Percentiles rank a stretch among this genome's conserved stretches.
Evolutionary conservation across 2,888 invertebrate species (phyloP).

Genomic region (Rhyacophila evoluta): DNA sequence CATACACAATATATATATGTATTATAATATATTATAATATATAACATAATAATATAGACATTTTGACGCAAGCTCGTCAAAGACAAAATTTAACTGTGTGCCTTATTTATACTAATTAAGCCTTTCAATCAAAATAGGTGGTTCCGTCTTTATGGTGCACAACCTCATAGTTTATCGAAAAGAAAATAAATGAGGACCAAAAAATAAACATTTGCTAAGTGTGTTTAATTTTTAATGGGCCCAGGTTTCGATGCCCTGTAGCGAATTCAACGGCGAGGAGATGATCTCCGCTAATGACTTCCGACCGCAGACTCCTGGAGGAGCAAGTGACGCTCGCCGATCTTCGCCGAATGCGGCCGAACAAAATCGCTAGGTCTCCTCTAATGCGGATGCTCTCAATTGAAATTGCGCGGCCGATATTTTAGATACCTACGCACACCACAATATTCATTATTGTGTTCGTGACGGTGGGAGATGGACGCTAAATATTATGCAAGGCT

Average conservation of each 20-base stretch:
- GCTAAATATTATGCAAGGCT: constrained; percentile 54
- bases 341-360: not conserved
- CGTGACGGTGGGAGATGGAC: constrained; percentile 18
- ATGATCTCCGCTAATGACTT: constrained; percentile 4
- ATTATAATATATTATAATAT: too few relatives aligned
- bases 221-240: too few relatives aligned
- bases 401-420: constrained; percentile 54
- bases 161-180: too few relatives aligned
- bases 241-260: not conserved
- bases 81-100: too few relatives aligned
- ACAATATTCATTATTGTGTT: not conserved
- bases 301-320: not conserved
- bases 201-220: too few relatives aligned
- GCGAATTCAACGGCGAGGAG: not conserved
- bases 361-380: constrained; percentile 34
- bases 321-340: not conserved
- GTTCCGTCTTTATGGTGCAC: too few relatives aligned
- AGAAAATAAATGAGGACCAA: too few relatives aligned
- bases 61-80: too few relatives aligned
- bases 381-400: constrained; percentile 55
- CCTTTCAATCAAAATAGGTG: too few relatives aligned
- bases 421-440: constrained; percentile 36
- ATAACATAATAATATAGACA: too few relatives aligned
- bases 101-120: too few relatives aligned
- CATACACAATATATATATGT: too few relatives aligned